These are phyloP conservation scores for Xestia rhomboidea DNA, from an alignment of 2,888 invertebrate species.

Conservation along the genomic window DNA sequence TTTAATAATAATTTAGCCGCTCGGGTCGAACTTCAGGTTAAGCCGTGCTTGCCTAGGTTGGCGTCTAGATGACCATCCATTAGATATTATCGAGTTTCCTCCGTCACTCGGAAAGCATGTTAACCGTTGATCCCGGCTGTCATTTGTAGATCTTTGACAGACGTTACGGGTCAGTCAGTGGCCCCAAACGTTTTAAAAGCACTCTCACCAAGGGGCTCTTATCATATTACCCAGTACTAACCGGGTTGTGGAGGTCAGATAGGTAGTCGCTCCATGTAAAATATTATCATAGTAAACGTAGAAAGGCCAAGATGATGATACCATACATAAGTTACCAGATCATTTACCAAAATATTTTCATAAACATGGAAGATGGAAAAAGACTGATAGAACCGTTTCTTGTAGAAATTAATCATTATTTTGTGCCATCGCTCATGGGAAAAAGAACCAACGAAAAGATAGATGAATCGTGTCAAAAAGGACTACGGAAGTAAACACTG, in stretches of 20 bases:
- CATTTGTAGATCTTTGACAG: not conserved
- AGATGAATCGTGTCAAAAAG: not conserved
- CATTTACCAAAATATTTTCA: not conserved
- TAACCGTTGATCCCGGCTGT: not conserved
- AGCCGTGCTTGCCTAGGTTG: not conserved
- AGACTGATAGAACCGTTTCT: not conserved
- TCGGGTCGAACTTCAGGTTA: not conserved
- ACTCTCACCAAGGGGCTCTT: not conserved
- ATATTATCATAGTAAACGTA: no score
- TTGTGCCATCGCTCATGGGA: not conserved
- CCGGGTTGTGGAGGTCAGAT: not conserved
- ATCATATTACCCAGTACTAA: not conserved
- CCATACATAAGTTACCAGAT: not conserved
- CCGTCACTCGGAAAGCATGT: not conserved
- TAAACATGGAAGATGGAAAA: not conserved
- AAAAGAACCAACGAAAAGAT: not conserved
- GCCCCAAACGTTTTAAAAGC: not conserved
- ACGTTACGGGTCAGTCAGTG: not conserved
- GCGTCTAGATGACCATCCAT: not conserved
- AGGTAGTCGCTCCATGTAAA: not conserved
- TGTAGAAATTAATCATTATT: not conserved
- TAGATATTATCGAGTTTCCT: not conserved
- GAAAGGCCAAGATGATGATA: no score
- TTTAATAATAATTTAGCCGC: not conserved
- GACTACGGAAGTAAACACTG: not conserved